phyloP scores from a whole-genome alignment of 1,140 invertebrate genomes.

The Apis cerana region DNA sequence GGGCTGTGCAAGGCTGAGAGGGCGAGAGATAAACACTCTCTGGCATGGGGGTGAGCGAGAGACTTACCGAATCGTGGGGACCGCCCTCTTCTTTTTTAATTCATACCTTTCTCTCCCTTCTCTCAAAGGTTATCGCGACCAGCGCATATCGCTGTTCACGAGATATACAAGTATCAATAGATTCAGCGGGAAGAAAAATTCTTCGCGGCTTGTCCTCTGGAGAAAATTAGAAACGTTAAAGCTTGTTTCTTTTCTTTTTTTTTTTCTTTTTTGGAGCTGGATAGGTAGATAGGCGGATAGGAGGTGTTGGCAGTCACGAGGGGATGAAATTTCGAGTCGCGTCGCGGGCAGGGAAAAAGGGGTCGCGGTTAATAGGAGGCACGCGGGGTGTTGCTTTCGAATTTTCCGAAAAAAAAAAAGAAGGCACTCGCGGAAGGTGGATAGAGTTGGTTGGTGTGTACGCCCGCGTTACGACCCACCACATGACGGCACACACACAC shows the following conservation, averaged over 20 bases:
- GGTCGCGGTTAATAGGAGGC: conserved; percentile 23
- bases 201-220: not conserved
- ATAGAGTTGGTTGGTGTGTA: not conserved
- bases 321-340: conserved; percentile 24
- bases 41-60: conserved; percentile 10
- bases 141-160: not conserved
- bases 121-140: not conserved
- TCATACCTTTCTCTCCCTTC: not conserved
- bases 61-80: conserved; percentile 39
- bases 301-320: not conserved
- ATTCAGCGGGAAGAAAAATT: not conserved
- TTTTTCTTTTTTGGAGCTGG: not conserved
- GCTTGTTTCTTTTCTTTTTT: not conserved
- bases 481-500: too few relatives aligned
- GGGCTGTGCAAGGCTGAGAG: conserved; percentile 36
- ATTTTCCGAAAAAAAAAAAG: conserved; percentile 14
- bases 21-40: conserved; percentile 68
- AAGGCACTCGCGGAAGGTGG: not conserved
- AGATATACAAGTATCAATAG: not conserved
- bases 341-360: conserved; percentile 9
- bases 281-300: not conserved
- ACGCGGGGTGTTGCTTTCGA: conserved; percentile 40
- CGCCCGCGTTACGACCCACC: conserved; percentile 6
- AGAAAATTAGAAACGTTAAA: not conserved
- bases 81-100: conserved; percentile 11